phyloP scores from a whole-genome alignment of 2,888 invertebrate genomes.

The Andrena bicolor region DNA sequence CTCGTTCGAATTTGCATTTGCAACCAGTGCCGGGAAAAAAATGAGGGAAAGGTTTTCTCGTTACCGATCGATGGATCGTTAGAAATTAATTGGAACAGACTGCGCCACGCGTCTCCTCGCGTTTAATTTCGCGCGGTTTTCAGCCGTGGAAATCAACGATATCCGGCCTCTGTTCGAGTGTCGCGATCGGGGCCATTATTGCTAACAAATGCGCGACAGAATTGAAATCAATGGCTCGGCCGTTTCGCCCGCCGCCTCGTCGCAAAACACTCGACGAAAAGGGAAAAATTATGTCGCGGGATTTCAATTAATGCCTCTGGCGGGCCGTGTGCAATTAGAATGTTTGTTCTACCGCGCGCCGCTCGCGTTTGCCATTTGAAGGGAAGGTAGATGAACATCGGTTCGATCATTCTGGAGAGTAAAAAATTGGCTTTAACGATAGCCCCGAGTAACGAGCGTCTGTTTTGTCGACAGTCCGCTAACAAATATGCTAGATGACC shows the following conservation, averaged over 20 bases:
- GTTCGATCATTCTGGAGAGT: neutral
- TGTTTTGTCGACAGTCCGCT: neutral
- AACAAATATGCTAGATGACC: too few species aligned
- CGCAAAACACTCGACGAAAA: neutral
- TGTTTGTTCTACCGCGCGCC: slow-evolving; percentile 13
- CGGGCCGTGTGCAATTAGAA: slow-evolving; percentile 34
- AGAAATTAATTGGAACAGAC: slow-evolving; percentile 70
- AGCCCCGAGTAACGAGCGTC: neutral
- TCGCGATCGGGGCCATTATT: slow-evolving; percentile 58
- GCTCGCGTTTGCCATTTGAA: slow-evolving; percentile 12
- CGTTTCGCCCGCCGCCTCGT: neutral
- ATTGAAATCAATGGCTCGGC: slow-evolving; percentile 34
- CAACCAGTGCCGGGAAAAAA: neutral
- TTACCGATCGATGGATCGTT: slow-evolving; percentile 62
- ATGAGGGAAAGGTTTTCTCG: slow-evolving; percentile 16
- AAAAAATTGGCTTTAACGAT: neutral
- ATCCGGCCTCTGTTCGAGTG: slow-evolving; percentile 33
- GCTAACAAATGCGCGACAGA: slow-evolving; percentile 41
- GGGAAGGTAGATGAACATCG: neutral
- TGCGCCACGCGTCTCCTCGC: slow-evolving; percentile 32
- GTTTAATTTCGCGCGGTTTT: slow-evolving; percentile 64
- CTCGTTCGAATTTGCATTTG: slow-evolving; percentile 49
- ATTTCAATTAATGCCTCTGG: slow-evolving; percentile 27
- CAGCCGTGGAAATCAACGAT: slow-evolving; percentile 49
- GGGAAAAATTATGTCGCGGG: neutral